Evolutionary conservation across 2,113 vertebrate genomes (phyloP).

Genomic region (Cavia aperea): DNA sequence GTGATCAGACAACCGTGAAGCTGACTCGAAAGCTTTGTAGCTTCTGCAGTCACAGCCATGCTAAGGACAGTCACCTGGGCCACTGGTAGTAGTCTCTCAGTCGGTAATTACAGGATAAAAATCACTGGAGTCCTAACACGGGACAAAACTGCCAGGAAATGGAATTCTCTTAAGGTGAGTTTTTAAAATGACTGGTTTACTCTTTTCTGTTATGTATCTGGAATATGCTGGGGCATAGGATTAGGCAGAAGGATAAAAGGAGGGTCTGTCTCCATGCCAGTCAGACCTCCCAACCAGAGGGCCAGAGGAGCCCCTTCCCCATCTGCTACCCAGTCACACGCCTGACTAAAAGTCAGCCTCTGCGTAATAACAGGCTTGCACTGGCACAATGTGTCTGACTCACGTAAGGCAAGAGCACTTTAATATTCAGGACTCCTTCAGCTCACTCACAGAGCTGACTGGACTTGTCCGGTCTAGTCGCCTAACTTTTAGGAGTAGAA

Average conservation of each 20-base stretch:
- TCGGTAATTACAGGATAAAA: constrained; percentile 27
- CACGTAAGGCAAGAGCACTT: neutral
- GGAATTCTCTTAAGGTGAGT: neutral
- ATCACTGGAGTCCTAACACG: neutral
- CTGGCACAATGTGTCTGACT: neutral
- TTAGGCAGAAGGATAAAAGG: fast-evolving
- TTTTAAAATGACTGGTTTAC: neutral
- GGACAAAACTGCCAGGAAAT: neutral
- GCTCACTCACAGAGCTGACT: neutral
- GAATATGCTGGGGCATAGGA: neutral
- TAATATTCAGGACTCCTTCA: neutral
- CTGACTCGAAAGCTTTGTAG: neutral
- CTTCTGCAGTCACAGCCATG: neutral
- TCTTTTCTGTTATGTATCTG: neutral
- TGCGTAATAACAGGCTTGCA: neutral
- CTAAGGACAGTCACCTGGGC: neutral
- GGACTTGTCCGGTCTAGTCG: neutral
- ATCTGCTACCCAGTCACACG: neutral
- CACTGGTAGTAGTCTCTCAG: neutral
- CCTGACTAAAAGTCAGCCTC: neutral
- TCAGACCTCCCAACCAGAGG: neutral
- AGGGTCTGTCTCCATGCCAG: neutral
- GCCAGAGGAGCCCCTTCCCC: too few relatives aligned
- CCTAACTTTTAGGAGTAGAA: neutral
- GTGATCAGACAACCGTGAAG: constrained; percentile 37